phyloP scores from a whole-genome alignment of 2,113 vertebrate genomes.

The Hemiprocne comata region DNA sequence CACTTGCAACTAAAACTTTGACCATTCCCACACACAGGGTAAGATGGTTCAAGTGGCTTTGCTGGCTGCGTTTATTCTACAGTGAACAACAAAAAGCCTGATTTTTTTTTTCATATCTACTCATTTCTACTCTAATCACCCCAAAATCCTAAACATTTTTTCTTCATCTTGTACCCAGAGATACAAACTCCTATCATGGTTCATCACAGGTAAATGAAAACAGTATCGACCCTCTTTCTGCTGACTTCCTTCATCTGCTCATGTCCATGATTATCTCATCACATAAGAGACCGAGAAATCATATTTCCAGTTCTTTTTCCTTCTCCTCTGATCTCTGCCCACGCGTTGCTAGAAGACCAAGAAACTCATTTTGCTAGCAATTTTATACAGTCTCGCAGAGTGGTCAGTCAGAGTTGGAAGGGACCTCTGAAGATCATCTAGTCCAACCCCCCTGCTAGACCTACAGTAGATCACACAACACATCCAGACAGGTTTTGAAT shows the following conservation, averaged over 20 bases:
- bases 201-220: background rate
- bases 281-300: background rate
- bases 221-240: background rate
- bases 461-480: no score
- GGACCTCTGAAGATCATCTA: no score
- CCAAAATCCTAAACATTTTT: background rate
- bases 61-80: background rate
- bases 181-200: background rate
- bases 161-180: background rate
- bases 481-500: no score
- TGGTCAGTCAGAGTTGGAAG: no score
- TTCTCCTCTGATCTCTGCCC: background rate
- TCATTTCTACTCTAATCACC: background rate
- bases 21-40: background rate
- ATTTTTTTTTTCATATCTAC: background rate
- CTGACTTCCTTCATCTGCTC: background rate
- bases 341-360: background rate
- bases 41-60: background rate
- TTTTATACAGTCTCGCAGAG: no score
- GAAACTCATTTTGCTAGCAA: no score
- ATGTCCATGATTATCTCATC: background rate
- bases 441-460: no score
- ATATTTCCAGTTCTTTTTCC: background rate
- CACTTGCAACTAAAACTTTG: background rate
- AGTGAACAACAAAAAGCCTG: background rate